phyloP scores from a whole-genome alignment of 1,140 invertebrate genomes.

The Trichoplusia ni region DNA sequence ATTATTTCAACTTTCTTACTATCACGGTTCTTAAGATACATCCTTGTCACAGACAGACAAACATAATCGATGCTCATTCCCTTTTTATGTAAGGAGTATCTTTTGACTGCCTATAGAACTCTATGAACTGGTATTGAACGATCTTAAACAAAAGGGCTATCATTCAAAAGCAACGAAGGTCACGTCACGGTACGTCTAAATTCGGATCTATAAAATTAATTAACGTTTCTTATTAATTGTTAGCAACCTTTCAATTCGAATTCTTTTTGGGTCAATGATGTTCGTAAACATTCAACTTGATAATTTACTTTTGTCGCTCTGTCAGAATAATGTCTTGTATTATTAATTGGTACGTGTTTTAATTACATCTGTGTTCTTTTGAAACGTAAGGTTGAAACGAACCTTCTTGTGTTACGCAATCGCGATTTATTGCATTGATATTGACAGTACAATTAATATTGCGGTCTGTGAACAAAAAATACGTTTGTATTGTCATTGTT shows the following conservation, averaged over 20 bases:
- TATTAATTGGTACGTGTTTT: slow-evolving; percentile 32
- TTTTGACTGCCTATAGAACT: no score
- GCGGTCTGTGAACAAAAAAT: no score
- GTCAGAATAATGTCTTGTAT: slow-evolving; percentile 15
- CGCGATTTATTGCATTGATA: neutral
- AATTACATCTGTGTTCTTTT: slow-evolving; percentile 26
- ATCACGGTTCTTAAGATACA: no score
- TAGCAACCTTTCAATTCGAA: slow-evolving; percentile 35
- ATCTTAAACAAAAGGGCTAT: slow-evolving; percentile 43
- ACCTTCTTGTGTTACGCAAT: neutral
- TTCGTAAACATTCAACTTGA: slow-evolving; percentile 35
- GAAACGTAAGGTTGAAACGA: neutral
- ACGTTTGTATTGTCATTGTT: no score
- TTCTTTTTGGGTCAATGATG: slow-evolving; percentile 46
- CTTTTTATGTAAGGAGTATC: no score
- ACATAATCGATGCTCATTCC: no score
- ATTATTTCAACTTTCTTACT: no score
- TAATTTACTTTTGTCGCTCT: slow-evolving; percentile 37
- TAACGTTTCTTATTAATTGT: slow-evolving; percentile 39
- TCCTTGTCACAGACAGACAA: no score
- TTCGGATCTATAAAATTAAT: slow-evolving; percentile 40
- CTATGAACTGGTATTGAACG: no score
- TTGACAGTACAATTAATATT: no score
- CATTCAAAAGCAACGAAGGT: slow-evolving; percentile 37
- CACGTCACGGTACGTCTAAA: slow-evolving; percentile 27